Evolutionary conservation across 30 jellyfish, hydroid and myxozoan species (phyloP), one percentile per base, ranked within the genome.

Genomic region (Aurelia aurita): DNA sequence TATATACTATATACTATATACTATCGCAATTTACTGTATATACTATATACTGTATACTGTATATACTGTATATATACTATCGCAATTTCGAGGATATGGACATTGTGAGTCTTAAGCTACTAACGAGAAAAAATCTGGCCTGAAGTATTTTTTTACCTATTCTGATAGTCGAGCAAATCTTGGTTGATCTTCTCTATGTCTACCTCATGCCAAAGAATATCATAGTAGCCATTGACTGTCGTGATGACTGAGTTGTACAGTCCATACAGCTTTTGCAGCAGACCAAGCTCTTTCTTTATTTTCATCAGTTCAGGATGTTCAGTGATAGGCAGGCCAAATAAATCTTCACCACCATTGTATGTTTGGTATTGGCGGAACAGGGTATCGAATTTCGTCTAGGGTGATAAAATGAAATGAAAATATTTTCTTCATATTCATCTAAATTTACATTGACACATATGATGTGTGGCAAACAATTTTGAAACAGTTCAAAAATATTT

Each of bases 281-380:
- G 91, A 35, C 91, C 70, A 8, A 94, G 92, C 69, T 94, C 99
- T 63, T 84, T 94, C 91, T 94, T 94, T 58, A 89, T 89, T 28
- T 93, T 85, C 63, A 79, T 84, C 35, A 94, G 71, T 43, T 89
- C 96, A 0, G 97, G 95, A 68, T 94, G 89, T 21, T 94, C 99
- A 26, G 97, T 88, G 27, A 88, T 54, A 11, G 99, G 96, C 82
- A 94, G 51, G 45, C 99, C 99, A 89, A 94, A 94, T 80, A 94
- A 65, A 39, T 94, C 99, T 78, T 94, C 99, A n/a, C 99, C 99
- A 20, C 99, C 99, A 61, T 88, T 73, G 77, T 94, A 94, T 10
- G 99, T 94, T 69, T 94, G 97, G 39, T 44, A 89, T 29, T 89
- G 93, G 6, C 99, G 89, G 97, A 97, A 94, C 43, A 94, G 74